phyloP scores from a whole-genome alignment of 1,140 invertebrate species.

The Aricia agestis region DNA sequence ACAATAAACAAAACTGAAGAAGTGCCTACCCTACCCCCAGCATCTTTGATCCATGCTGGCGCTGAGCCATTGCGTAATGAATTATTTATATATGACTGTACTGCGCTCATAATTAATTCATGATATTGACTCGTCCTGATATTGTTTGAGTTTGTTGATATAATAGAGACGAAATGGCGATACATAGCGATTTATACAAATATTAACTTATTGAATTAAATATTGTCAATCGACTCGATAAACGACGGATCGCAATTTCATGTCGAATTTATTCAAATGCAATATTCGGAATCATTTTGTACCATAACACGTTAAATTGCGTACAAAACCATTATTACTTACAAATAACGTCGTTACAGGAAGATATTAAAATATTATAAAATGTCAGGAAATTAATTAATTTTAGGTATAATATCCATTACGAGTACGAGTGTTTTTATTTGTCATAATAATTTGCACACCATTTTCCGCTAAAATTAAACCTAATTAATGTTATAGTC shows the following conservation, averaged over 20 bases:
- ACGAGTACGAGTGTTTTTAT: too few relatives aligned
- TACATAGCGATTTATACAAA: constrained; percentile 21
- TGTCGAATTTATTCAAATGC: background rate
- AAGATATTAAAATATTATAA: too few relatives aligned
- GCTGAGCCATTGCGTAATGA: constrained; percentile 35
- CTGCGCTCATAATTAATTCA: constrained; percentile 33
- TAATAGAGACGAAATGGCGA: constrained; percentile 15
- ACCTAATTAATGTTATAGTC: too few relatives aligned
- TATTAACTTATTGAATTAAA: constrained; percentile 12
- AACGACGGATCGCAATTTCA: background rate
- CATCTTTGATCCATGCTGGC: constrained; percentile 24
- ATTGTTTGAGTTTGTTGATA: constrained; percentile 19
- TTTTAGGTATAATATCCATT: too few relatives aligned
- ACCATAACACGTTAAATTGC: background rate
- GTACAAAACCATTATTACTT: too few relatives aligned
- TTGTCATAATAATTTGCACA: too few relatives aligned
- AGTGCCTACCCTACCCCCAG: constrained; percentile 3
- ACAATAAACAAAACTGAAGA: background rate
- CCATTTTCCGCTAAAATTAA: too few relatives aligned
- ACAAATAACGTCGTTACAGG: too few relatives aligned
- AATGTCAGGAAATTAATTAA: too few relatives aligned
- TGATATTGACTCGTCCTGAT: constrained; percentile 20
- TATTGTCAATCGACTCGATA: background rate
- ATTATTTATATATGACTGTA: constrained; percentile 38
- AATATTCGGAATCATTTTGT: background rate